These are phyloP conservation scores for Pampusana beccarii DNA, from an alignment of 2,113 vertebrate species.

Conservation along the genomic window DNA sequence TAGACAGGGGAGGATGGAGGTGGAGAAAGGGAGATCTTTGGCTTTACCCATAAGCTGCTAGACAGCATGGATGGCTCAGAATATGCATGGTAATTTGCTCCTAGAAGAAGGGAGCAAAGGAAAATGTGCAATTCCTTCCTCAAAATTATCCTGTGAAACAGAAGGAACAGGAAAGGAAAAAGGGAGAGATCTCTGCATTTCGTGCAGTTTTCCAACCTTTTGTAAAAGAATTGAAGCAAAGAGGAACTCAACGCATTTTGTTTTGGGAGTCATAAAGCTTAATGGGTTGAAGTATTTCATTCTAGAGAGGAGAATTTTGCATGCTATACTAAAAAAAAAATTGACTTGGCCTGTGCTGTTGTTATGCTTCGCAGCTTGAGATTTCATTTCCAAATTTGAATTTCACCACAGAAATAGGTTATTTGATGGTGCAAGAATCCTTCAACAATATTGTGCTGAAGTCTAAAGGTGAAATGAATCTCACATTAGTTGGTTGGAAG, in stretches of 20 bases:
- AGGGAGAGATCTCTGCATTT: neutral
- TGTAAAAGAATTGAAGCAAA: neutral
- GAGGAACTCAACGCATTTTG: rapidly evolving
- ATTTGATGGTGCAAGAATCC: neutral
- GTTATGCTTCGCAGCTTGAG: neutral
- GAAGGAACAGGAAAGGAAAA: neutral
- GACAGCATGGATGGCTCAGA: neutral
- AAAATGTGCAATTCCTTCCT: neutral
- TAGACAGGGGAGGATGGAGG: neutral
- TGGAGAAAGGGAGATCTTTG: neutral
- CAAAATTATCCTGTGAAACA: neutral
- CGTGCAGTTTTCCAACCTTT: neutral
- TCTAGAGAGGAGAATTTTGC: neutral
- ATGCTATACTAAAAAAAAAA: neutral
- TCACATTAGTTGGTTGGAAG: neutral
- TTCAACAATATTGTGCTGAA: neutral
- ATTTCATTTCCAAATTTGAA: neutral
- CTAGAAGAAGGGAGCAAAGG: neutral
- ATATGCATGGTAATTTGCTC: neutral
- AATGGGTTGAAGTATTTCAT: neutral
- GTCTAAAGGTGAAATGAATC: neutral
- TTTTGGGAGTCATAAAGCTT: neutral
- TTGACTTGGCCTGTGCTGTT: neutral
- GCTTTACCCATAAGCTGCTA: neutral
- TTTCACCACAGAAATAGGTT: neutral